Percentiles rank a stretch among this genome's conserved stretches.
These are phyloP conservation scores for Melanotaenia pygmaea DNA, from an alignment of 2,797 vertebrate genomes.

Conservation along the genomic window DNA sequence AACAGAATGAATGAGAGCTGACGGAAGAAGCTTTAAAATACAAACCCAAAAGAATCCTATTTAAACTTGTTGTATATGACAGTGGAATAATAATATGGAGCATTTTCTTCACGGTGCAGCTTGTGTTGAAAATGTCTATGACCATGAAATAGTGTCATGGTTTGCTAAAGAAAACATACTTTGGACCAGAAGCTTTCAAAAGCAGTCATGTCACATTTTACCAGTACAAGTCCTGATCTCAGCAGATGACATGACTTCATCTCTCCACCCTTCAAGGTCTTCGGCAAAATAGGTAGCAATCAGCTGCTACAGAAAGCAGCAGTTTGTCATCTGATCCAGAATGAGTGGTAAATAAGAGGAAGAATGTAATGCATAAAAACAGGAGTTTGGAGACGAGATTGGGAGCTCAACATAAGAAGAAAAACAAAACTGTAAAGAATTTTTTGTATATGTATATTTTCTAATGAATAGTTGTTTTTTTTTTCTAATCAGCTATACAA, in stretches of 20 bases:
- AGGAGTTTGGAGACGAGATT: slow-evolving; percentile 15
- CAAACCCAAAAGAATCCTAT: not conserved
- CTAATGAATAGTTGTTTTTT: no score
- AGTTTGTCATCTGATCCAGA: slow-evolving; percentile 32
- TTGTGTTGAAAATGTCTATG: slow-evolving; percentile 6
- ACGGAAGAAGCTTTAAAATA: not conserved
- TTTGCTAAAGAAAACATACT: slow-evolving; percentile 30
- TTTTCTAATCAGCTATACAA: slow-evolving; percentile 28
- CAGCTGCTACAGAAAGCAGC: slow-evolving; percentile 18
- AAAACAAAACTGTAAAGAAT: not conserved
- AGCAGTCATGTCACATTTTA: slow-evolving; percentile 32
- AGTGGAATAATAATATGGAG: no score
- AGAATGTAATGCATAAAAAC: slow-evolving; percentile 19
- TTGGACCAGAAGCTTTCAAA: slow-evolving; percentile 3
- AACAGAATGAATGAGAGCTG: not conserved
- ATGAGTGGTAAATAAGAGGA: slow-evolving; percentile 21
- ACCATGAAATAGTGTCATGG: slow-evolving; percentile 34
- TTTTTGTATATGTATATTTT: not conserved
- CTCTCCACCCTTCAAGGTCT: slow-evolving; percentile 55
- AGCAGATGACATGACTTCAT: slow-evolving; percentile 31
- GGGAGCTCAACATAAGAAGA: slow-evolving; percentile 4
- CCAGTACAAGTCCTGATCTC: slow-evolving; percentile 34
- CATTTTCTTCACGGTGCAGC: not conserved
- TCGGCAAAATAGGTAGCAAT: slow-evolving; percentile 32
- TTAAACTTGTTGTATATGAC: not conserved